Evolutionary conservation across 2,113 vertebrate species (phyloP).

Genomic region (Myotis lucifugus): DNA sequence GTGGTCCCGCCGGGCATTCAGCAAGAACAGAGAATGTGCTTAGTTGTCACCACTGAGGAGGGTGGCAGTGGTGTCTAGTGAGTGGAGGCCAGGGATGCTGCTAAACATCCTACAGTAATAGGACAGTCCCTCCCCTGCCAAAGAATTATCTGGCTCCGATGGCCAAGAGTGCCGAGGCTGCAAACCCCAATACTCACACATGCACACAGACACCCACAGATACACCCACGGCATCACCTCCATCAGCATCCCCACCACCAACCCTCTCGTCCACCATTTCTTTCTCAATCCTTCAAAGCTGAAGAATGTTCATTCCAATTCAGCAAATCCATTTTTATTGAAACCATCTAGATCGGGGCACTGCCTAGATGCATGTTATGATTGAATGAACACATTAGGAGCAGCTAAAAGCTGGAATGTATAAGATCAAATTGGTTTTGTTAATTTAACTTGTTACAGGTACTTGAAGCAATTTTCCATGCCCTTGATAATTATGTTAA

Average conservation of each 20-base stretch:
- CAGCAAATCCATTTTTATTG: not conserved
- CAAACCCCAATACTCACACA: not conserved
- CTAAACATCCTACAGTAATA: not conserved
- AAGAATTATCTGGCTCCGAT: not conserved
- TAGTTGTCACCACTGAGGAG: not conserved
- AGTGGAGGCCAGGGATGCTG: too few relatives aligned
- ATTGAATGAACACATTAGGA: not conserved
- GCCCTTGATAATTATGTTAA: not conserved
- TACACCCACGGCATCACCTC: not conserved
- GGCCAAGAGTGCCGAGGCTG: rapidly evolving
- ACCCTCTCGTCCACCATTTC: not conserved
- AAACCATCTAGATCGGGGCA: not conserved
- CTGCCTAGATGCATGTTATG: not conserved
- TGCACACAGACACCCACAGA: not conserved
- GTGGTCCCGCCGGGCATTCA: rapidly evolving
- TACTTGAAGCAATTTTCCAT: not conserved
- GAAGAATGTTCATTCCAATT: not conserved
- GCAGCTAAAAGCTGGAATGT: not conserved
- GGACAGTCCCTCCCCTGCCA: rapidly evolving
- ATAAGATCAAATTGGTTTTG: conserved; percentile 8
- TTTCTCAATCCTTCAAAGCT: not conserved
- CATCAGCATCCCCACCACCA: not conserved
- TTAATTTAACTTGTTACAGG: not conserved
- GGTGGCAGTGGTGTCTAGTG: not conserved
- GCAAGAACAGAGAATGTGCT: not conserved